Evolutionary conservation across 2,113 vertebrate genomes (phyloP).

Genomic region (Ardeotis arabs): DNA sequence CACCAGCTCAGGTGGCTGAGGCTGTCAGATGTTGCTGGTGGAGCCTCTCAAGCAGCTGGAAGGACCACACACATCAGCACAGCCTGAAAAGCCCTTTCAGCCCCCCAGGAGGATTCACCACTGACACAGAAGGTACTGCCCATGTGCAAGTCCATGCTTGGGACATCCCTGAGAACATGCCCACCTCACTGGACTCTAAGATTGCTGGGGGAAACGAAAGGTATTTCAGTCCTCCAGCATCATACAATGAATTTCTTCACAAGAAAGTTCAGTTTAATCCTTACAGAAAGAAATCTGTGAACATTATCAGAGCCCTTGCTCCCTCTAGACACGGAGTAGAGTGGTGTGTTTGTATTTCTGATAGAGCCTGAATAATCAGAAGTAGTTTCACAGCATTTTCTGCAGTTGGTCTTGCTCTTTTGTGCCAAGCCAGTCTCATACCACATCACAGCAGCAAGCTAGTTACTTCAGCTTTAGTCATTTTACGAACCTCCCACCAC

Average conservation of each 20-base stretch:
- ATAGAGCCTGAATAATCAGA: no score
- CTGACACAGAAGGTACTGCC: neutral
- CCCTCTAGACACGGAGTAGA: no score
- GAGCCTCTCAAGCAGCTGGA: neutral
- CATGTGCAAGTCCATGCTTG: neutral
- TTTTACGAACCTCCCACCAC: no score
- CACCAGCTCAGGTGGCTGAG: neutral
- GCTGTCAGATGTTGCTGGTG: neutral
- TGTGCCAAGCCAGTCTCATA: no score
- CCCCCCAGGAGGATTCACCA: neutral
- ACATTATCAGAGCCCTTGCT: no score
- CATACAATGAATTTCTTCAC: fast-evolving
- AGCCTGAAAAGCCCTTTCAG: neutral
- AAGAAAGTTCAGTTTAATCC: neutral
- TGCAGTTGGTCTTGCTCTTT: no score
- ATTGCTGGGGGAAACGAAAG: fast-evolving
- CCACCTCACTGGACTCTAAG: neutral
- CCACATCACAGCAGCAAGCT: no score
- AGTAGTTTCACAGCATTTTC: no score
- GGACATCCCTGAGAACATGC: neutral
- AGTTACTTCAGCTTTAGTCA: no score
- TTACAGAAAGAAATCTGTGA: neutral
- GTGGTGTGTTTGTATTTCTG: no score
- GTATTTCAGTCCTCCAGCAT: neutral
- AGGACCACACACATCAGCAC: neutral